These are phyloP conservation scores for Miltochrista miniata DNA, from an alignment of 2,888 invertebrate genomes.

Conservation along the genomic window DNA sequence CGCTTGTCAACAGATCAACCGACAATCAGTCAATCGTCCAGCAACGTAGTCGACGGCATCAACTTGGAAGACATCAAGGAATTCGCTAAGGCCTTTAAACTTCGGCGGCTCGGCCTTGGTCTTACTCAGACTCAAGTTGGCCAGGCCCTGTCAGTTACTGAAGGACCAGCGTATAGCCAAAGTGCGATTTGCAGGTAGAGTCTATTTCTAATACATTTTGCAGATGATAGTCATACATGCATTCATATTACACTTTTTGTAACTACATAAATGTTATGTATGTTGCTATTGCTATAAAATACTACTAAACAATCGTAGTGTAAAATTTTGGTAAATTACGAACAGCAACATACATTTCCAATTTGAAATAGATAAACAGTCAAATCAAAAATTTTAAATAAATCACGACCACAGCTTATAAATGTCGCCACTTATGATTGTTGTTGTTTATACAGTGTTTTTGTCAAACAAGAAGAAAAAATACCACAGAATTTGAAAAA, in stretches of 20 bases:
- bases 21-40: constrained; percentile 96
- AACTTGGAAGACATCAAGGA: constrained; percentile 99
- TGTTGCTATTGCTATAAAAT: constrained; percentile 6
- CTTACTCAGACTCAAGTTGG: constrained; percentile 98
- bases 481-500: too few relatives aligned
- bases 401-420: constrained; percentile 31
- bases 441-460: constrained; percentile 43
- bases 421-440: constrained; percentile 38
- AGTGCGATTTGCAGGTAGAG: constrained; percentile 98
- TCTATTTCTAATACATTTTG: constrained; percentile 4
- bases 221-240: constrained; percentile 6
- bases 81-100: constrained; percentile 98
- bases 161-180: constrained; percentile 99
- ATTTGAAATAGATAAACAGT: constrained; percentile 13
- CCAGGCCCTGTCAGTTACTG: constrained; percentile 97
- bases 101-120: constrained; percentile 95
- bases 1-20: constrained; percentile 88
- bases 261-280: constrained; percentile 7
- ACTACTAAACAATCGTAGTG: neutral
- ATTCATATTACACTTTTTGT: constrained; percentile 2
- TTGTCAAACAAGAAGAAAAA: constrained; percentile 29
- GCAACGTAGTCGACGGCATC: constrained; percentile 97
- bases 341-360: constrained; percentile 5
- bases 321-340: constrained; percentile 4
- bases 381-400: constrained; percentile 13